phyloP scores from a whole-genome alignment of 92 coral and sea anemone species.

The Parazoanthus atlanticus region DNA sequence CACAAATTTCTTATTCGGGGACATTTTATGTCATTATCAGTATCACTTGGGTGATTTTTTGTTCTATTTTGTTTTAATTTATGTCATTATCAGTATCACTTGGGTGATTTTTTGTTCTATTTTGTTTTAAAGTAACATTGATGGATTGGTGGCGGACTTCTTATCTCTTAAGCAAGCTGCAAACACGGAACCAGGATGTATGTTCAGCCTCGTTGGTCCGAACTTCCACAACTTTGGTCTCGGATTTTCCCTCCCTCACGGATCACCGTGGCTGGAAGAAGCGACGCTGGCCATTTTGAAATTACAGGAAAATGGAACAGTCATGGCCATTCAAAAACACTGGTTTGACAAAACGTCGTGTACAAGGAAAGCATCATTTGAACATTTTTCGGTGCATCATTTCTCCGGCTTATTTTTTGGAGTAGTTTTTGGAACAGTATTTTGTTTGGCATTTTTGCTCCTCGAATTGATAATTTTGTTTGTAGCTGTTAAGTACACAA shows the following conservation, averaged over 20 bases:
- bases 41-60: neutral
- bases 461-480: constrained; percentile 58
- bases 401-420: constrained; percentile 75
- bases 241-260: constrained; percentile 36
- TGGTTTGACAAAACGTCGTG: constrained; percentile 59
- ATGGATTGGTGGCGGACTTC: constrained; percentile 81
- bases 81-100: too few species aligned
- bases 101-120: neutral
- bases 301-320: constrained; percentile 77
- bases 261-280: constrained; percentile 75
- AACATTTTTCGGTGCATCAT: constrained; percentile 48
- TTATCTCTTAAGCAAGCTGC: constrained; percentile 64
- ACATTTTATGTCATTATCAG: too few species aligned
- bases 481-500: constrained; percentile 50
- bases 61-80: neutral
- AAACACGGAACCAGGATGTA: constrained; percentile 52
- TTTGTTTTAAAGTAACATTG: constrained; percentile 56
- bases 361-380: constrained; percentile 17
- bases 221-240: too few species aligned
- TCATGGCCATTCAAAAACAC: constrained; percentile 43
- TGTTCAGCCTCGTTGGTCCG: constrained; percentile 21
- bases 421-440: constrained; percentile 57
- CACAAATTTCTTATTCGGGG: too few species aligned
- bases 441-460: constrained; percentile 59
- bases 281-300: constrained; percentile 64